Conservation (phyloP, 1,140 invertebrate species). For the Drosophila truncata region DNA sequence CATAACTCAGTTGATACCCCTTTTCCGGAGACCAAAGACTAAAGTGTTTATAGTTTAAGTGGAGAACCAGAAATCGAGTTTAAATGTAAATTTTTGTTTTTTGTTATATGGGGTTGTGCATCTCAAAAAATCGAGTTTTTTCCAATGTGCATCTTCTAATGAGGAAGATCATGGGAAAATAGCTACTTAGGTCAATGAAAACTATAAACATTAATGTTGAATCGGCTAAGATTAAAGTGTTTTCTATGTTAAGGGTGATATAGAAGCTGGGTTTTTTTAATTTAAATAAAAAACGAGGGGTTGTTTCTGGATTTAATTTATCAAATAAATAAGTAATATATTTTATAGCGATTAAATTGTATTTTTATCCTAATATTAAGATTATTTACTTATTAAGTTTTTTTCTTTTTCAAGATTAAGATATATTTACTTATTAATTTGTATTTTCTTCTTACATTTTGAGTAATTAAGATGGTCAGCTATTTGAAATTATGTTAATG, state of each 20-base stretch:
- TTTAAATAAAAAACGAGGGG: background rate
- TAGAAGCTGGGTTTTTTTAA: background rate
- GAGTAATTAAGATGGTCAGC: too few relatives aligned
- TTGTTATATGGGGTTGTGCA: background rate
- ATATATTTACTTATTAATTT: too few relatives aligned
- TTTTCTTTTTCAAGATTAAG: too few relatives aligned
- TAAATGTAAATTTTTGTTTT: background rate
- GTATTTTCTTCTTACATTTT: too few relatives aligned
- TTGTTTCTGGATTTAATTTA: background rate
- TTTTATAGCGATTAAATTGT: too few relatives aligned
- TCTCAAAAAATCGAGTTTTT: background rate
- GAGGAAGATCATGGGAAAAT: background rate
- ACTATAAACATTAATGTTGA: background rate
- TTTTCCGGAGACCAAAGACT: conserved; percentile 11
- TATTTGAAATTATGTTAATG: too few relatives aligned
- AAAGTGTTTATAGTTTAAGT: background rate
- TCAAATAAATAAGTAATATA: too few relatives aligned
- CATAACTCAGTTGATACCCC: conserved; percentile 19
- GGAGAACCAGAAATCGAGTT: conserved; percentile 13
- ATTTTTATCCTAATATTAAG: too few relatives aligned
- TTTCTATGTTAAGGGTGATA: background rate
- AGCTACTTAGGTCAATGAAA: background rate
- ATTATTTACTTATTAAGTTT: too few relatives aligned
- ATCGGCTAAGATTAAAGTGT: background rate
- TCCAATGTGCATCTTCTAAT: background rate